Percentiles rank a stretch among this genome's conserved stretches.
Conservation (phyloP, 2,888 invertebrate genomes). For the Cantharis rustica region DNA sequence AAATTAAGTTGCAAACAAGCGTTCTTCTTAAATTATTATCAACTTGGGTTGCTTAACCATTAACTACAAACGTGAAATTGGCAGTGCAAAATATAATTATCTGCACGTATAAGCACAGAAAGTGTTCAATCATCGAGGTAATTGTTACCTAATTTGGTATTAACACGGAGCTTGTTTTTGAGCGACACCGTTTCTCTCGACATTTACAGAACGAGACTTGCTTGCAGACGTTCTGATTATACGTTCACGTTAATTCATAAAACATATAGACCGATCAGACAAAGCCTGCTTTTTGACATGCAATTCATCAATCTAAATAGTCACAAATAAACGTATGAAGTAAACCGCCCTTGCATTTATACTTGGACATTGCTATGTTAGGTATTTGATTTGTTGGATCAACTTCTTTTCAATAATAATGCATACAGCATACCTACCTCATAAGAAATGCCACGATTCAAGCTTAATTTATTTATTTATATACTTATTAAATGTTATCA, state of each 20-base stretch:
- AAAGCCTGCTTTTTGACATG: constrained; percentile 45
- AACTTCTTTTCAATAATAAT: not conserved
- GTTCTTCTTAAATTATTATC: not conserved
- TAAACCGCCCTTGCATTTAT: constrained; percentile 46
- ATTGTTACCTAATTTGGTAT: constrained; percentile 46
- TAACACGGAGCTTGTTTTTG: constrained; percentile 44
- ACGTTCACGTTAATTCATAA: constrained; percentile 43
- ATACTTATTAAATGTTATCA: not conserved
- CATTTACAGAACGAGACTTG: constrained; percentile 43
- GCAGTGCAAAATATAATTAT: not conserved
- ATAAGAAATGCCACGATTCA: not conserved
- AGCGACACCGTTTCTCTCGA: constrained; percentile 44
- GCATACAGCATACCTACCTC: not conserved
- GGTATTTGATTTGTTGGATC: constrained; percentile 6
- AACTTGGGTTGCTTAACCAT: not conserved
- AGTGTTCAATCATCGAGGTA: constrained; percentile 38
- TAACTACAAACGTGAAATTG: not conserved
- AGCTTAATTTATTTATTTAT: not conserved
- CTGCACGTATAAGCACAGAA: constrained; percentile 6
- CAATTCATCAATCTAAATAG: constrained; percentile 46
- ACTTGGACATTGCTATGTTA: constrained; percentile 40
- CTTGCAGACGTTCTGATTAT: constrained; percentile 48
- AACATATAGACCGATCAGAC: constrained; percentile 40
- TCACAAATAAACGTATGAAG: constrained; percentile 40
- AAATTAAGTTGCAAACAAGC: not conserved